A percentile compares a stretch with the other conserved stretches of the same genome.
These are phyloP conservation scores for Eurytoma californica DNA, from an alignment of 2,888 invertebrate genomes.

Conservation along the genomic window DNA sequence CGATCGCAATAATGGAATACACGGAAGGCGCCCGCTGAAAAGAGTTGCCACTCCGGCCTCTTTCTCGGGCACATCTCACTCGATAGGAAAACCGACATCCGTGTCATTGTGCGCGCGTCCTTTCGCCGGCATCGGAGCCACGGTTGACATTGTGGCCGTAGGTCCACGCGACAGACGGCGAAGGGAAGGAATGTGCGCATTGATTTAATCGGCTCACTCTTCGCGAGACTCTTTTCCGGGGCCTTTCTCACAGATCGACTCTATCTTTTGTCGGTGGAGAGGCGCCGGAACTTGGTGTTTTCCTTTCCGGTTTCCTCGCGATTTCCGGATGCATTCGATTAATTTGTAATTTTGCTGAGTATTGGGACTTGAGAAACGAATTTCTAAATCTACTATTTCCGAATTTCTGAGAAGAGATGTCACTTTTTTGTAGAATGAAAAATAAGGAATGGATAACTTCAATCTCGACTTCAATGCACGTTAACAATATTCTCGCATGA, in stretches of 20 bases:
- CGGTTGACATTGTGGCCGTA: constrained; percentile 24
- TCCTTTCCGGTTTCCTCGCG: constrained; percentile 33
- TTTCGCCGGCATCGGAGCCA: neutral
- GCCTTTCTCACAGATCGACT: constrained; percentile 12
- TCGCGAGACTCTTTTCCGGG: constrained; percentile 26
- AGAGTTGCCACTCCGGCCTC: constrained; percentile 37
- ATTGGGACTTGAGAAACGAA: no score
- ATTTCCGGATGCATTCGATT: neutral
- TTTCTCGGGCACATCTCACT: neutral
- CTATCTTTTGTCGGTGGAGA: constrained; percentile 21
- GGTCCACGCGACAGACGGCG: neutral
- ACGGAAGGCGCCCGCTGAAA: constrained; percentile 30
- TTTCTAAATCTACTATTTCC: no score
- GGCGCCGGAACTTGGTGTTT: constrained; percentile 5
- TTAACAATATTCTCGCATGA: no score
- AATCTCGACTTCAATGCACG: no score
- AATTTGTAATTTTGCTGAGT: no score
- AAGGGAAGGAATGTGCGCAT: constrained; percentile 4
- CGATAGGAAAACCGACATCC: constrained; percentile 51
- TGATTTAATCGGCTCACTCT: constrained; percentile 43
- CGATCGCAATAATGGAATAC: constrained; percentile 44
- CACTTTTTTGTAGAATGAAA: no score
- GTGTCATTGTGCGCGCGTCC: constrained; percentile 41
- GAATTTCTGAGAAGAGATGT: no score
- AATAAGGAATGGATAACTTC: no score